Evolutionary conservation across 2,797 vertebrate species (phyloP), one percentile per base, ranked within the genome.

Genomic region (Myotis daubentonii): DNA sequence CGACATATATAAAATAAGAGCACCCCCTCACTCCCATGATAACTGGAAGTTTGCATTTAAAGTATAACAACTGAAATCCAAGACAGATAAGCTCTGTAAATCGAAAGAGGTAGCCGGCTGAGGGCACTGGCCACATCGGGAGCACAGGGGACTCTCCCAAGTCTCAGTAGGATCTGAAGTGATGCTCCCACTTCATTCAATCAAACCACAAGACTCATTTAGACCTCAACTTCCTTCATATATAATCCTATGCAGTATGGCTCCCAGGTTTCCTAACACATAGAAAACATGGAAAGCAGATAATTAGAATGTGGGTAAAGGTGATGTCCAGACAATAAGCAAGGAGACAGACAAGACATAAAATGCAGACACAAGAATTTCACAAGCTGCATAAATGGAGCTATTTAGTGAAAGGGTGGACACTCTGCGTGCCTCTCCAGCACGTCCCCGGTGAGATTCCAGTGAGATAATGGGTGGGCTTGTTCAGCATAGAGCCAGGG

Each of bases 1-100:
- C 78, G 83, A 88, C 84, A 94, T 62, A 89, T 71, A 74, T 36
- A 91, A 96, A 89, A 87, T 62, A 68, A 84, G 22, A 86, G 23
- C 19, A 25, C 65, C n/a, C 70, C 36, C 53, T 55, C 30, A 30
- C 33, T 1, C 70, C 23, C 13, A 3, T 15, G 49, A 51, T 78
- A 78, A 87, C 36, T 70, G 6, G 33, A 91, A 89, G 38, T n/a
- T 49, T 41, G 8, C 30, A 83, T 22, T 91, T 20, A 82, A 55
- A 28, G 16, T 13, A 44, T 41, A 78, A 7, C 25, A 28, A 23
- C 33, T 36, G 72, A 70, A 87, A 79, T 22, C 1, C 41, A 75
- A 25, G 11, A 20, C 30, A 74, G 28, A 30, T 87, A 20, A 87
- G 8, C 6, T 60, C 19, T 78, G 12, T 17, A 84, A 30, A 47